A percentile compares a stretch with the other conserved stretches of the same genome.
Evolutionary conservation across 1,140 invertebrate genomes (phyloP).

Genomic region (Aphaenogaster ashmeadi): DNA sequence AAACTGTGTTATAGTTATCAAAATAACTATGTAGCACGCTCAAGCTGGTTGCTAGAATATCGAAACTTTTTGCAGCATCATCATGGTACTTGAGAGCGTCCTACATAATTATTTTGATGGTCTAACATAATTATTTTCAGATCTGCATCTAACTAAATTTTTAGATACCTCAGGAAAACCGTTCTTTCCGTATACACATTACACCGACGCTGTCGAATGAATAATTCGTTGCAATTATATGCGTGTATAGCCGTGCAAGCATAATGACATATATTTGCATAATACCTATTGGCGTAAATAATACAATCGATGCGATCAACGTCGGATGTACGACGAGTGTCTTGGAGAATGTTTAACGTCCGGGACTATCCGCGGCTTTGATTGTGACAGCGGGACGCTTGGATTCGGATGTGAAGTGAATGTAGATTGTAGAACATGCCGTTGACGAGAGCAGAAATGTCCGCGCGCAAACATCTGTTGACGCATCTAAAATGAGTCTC

Average conservation of each 20-base stretch:
- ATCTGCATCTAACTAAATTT: too few species aligned
- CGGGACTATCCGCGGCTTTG: neutral
- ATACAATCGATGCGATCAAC: neutral
- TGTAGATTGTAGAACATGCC: slow-evolving; percentile 12
- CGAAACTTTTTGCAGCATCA: too few species aligned
- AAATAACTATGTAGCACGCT: too few species aligned
- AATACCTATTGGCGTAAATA: neutral
- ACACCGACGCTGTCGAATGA: too few species aligned
- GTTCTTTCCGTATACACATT: too few species aligned
- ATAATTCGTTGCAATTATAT: too few species aligned
- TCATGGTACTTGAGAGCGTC: too few species aligned
- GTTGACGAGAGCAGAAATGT: slow-evolving; percentile 25
- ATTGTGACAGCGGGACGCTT: slow-evolving; percentile 1
- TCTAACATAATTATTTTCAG: too few species aligned
- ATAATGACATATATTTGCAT: neutral
- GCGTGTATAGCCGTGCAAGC: neutral
- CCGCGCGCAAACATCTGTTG: slow-evolving; percentile 47
- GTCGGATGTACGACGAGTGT: neutral
- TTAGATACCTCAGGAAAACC: too few species aligned
- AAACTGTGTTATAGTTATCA: too few species aligned
- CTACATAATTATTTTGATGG: too few species aligned
- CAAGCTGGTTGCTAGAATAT: too few species aligned
- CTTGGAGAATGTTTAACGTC: neutral
- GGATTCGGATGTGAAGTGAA: neutral
- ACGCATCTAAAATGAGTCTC: slow-evolving; percentile 57